A percentile compares a stretch with the other conserved stretches of the same genome.
Conservation (phyloP, 1,140 invertebrate genomes). For the Thaumetopoea pityocampa region DNA sequence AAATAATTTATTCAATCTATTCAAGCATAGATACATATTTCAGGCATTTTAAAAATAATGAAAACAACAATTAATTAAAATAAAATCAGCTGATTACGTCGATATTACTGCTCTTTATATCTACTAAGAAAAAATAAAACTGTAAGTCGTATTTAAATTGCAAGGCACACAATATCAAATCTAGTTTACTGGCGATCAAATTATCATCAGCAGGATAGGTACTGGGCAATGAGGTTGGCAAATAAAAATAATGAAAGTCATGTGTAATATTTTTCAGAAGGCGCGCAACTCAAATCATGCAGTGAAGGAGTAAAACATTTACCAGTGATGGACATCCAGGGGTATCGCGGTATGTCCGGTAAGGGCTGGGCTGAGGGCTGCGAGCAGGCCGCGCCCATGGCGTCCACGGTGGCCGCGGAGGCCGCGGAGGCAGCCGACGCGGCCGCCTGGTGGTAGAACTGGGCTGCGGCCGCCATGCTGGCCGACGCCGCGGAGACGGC, state of each 20-base stretch:
- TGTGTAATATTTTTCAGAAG: constrained; percentile 19
- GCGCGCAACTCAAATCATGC: constrained; percentile 29
- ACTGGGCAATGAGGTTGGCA: constrained; percentile 2
- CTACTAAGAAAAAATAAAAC: too few relatives aligned
- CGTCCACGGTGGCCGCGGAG: constrained; percentile 73
- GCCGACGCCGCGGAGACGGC: constrained; percentile 83
- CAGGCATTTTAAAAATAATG: too few relatives aligned
- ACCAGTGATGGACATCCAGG: constrained; percentile 99
- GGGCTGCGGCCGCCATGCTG: constrained; percentile 87
- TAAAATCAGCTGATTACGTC: too few relatives aligned
- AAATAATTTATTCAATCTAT: too few relatives aligned
- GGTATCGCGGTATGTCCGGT: constrained; percentile 93
- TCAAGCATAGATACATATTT: too few relatives aligned
- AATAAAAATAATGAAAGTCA: constrained; percentile 10
- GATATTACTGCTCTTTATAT: too few relatives aligned
- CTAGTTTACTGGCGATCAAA: too few relatives aligned
- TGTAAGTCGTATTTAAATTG: too few relatives aligned
- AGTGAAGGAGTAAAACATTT: constrained; percentile 74
- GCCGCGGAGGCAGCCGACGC: constrained; percentile 77
- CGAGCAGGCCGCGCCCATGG: constrained; percentile 74
- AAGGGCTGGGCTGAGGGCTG: constrained; percentile 83
- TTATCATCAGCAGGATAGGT: too few relatives aligned
- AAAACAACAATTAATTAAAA: too few relatives aligned
- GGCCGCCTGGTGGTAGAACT: constrained; percentile 92
- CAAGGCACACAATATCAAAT: too few relatives aligned